These are phyloP conservation scores for Rhea americana DNA, from an alignment of 2,113 vertebrate genomes.

Conservation along the genomic window DNA sequence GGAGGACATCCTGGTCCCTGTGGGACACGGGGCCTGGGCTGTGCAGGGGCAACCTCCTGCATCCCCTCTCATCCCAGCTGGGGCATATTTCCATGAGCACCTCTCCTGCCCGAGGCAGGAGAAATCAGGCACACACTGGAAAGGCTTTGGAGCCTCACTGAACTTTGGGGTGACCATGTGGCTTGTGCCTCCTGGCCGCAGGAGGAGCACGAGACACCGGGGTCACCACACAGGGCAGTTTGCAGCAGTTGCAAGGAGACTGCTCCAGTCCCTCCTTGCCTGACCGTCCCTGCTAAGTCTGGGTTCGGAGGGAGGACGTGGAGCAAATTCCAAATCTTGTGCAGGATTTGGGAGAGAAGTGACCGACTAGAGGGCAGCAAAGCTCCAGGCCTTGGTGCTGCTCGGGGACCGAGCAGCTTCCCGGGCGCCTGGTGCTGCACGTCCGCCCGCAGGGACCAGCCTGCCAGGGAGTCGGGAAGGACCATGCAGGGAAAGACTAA, in stretches of 20 bases:
- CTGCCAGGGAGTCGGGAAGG: no score
- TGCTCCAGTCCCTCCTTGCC: no score
- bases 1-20: neutral
- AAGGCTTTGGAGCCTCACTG: neutral
- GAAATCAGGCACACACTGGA: neutral
- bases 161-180: neutral
- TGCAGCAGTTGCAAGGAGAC: no score
- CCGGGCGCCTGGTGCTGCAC: neutral
- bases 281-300: neutral
- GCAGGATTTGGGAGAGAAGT: neutral
- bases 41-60: no score
- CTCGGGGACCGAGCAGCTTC: neutral
- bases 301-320: neutral
- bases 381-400: slow-evolving; percentile 12
- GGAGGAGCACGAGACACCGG: no score
- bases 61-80: neutral
- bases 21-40: no score
- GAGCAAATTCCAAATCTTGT: neutral
- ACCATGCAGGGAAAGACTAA: neutral
- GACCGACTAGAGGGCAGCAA: slow-evolving; percentile 62
- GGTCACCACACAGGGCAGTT: no score
- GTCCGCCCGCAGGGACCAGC: no score
- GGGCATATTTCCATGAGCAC: neutral
- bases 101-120: neutral
- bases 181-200: no score